These are phyloP conservation scores for Donacobius atricapilla DNA, from an alignment of 2,113 vertebrate species.

Conservation along the genomic window DNA sequence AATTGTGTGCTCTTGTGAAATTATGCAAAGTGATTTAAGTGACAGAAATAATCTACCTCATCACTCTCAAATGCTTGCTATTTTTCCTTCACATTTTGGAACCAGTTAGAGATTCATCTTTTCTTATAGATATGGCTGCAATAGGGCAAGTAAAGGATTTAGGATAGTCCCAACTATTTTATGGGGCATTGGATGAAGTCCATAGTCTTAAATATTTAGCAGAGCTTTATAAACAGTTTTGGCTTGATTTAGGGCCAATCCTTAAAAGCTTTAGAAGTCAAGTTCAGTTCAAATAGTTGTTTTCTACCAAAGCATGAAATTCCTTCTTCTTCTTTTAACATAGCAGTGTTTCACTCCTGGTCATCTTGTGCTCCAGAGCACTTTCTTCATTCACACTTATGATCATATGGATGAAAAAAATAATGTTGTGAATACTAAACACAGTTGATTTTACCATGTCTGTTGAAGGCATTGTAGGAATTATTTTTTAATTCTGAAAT, in stretches of 20 bases:
- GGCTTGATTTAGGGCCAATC: not conserved
- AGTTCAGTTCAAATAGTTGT: not conserved
- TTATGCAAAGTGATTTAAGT: slow-evolving; percentile 13
- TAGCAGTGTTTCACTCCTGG: not conserved
- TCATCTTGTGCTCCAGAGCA: not conserved
- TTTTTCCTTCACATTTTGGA: not conserved
- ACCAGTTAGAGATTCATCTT: not conserved
- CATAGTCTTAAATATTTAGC: not conserved
- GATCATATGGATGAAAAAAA: not conserved
- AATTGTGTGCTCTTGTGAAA: slow-evolving; percentile 15
- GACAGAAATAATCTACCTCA: not conserved
- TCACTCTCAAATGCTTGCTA: not conserved
- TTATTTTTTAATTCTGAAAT: not conserved
- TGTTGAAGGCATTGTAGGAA: not conserved
- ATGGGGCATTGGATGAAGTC: not conserved
- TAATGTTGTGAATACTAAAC: not conserved
- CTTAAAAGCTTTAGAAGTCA: slow-evolving; percentile 29
- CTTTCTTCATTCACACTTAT: not conserved
- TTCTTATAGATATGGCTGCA: not conserved
- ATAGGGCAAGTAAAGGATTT: not conserved
- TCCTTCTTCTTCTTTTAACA: not conserved
- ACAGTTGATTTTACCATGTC: not conserved
- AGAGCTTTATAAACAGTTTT: not conserved
- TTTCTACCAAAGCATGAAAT: not conserved
- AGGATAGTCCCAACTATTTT: not conserved